phyloP scores from a whole-genome alignment of 2,888 invertebrate genomes.

The Acrobeloides nanus region DNA sequence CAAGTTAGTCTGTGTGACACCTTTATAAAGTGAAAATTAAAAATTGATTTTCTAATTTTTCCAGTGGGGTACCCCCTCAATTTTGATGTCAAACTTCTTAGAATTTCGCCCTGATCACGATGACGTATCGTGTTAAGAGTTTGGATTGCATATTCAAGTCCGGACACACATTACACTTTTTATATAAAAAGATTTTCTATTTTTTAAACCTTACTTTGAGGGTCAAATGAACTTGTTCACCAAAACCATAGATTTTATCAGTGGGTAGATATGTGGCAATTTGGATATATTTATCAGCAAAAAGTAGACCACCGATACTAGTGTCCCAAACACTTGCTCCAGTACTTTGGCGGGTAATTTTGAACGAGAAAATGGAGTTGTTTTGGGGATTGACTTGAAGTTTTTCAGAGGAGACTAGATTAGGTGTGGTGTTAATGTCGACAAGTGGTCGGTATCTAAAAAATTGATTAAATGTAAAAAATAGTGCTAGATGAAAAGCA shows the following conservation, averaged over 20 bases:
- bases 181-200: too few species aligned
- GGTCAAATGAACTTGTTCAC: constrained; percentile 19
- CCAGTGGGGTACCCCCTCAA: too few species aligned
- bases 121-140: too few species aligned
- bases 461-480: too few species aligned
- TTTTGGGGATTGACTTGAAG: constrained; percentile 16
- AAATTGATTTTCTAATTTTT: too few species aligned
- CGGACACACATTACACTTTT: too few species aligned
- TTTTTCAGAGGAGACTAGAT: constrained; percentile 21
- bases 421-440: constrained; percentile 19
- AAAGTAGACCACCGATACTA: constrained; percentile 31
- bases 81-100: too few species aligned
- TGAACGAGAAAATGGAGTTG: constrained; percentile 32
- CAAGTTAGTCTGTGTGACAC: too few species aligned
- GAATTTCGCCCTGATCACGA: too few species aligned
- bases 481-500: too few species aligned
- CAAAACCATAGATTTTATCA: constrained; percentile 24
- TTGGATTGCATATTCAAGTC: too few species aligned
- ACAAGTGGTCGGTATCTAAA: constrained; percentile 38
- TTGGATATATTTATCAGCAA: constrained; percentile 25
- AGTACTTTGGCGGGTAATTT: constrained; percentile 25
- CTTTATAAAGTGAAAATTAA: too few species aligned
- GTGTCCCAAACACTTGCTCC: constrained; percentile 39
- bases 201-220: constrained; percentile 6
- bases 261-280: constrained; percentile 22